Base-by-base conservation (phyloP, 2,888 invertebrate genomes). In the Acrobasis repandana region DNA sequence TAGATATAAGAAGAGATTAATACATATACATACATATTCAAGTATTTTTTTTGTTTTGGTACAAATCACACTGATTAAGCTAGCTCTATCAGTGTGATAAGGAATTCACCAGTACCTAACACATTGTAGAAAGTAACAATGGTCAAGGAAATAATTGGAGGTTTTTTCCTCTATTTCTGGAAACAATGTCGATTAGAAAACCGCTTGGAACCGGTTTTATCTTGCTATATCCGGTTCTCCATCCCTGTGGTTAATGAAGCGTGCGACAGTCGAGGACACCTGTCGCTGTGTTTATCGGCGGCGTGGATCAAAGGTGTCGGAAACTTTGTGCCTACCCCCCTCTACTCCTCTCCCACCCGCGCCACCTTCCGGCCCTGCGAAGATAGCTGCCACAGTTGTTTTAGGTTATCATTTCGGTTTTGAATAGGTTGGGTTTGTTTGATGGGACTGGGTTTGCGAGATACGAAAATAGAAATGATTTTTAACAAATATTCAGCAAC, bases 271-370 rank as follows among this genome's bases (percentile, higher is more conserved):
- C 59, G 60, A 16, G 62, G 66, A 67, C 68, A 65, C 62, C 63
- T 66, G 67, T 66, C 67, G 61, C 56, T 60, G 56, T 57, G 59
- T 47, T 52, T 67, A 68, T 66, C 68, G 33, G 63, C 57, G 63
- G 63, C 57, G 63, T 34, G 34, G 60, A 69, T 71, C 71, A 69
- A 71, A 71, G 66, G 67, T 66, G 51, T 59, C 65, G 63, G 60
- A 33, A 54, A 65, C 67, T 71, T 67, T 67, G 63, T 67, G 62
- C 58, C 58, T 58, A 61, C 56, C 61, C 59, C 62, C 46, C 56
- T 49, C 61, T 16, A 61, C 36, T 63, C 61, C 62, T 58, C 62
- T 61, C 48, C 57, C 58, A 56, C 58, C 56, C 58, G 50, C 46
- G 2, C 46, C 51, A 33, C 46, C 52, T 60, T 43, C 51, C 38